Evolutionary conservation across 1,140 invertebrate genomes (phyloP).

Genomic region (Drosophila persimilis): DNA sequence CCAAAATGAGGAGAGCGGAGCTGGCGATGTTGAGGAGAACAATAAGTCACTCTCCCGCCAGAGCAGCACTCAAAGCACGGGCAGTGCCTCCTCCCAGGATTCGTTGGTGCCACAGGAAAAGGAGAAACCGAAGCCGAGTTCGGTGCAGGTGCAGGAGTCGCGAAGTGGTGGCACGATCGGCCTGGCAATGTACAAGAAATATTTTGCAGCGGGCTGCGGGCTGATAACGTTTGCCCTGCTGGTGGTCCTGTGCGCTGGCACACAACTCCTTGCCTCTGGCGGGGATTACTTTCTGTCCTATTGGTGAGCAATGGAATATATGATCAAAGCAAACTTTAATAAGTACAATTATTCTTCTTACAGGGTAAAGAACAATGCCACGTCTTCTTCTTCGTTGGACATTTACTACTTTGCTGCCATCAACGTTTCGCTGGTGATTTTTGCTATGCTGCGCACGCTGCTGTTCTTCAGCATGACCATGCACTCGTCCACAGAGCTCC

Average conservation of each 20-base stretch:
- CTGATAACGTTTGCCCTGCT: constrained; percentile 83
- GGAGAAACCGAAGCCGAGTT: constrained; percentile 20
- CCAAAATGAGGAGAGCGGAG: constrained; percentile 63
- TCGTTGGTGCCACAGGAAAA: constrained; percentile 78
- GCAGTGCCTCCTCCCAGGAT: constrained; percentile 83
- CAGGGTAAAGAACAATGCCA: constrained; percentile 84
- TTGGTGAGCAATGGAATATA: constrained; percentile 83
- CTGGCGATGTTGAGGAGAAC: constrained; percentile 18
- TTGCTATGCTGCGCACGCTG: constrained; percentile 85
- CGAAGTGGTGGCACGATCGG: constrained; percentile 85
- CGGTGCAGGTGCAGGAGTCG: constrained; percentile 83
- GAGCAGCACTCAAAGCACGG: constrained; percentile 66
- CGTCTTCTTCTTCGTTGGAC: constrained; percentile 33
- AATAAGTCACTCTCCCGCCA: constrained; percentile 83
- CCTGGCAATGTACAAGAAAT: constrained; percentile 85
- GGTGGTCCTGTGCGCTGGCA: constrained; percentile 76
- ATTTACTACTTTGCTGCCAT: constrained; percentile 85
- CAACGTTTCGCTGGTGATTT: constrained; percentile 85
- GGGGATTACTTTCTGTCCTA: constrained; percentile 87
- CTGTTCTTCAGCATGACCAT: constrained; percentile 89
- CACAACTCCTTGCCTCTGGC: constrained; percentile 86
- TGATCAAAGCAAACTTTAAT: background rate
- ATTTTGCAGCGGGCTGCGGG: constrained; percentile 85
- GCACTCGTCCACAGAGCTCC: constrained; percentile 86
- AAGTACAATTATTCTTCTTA: constrained; percentile 12